Evolutionary conservation across 2,113 vertebrate genomes (phyloP).

Genomic region (Pollimyrus isidori): DNA sequence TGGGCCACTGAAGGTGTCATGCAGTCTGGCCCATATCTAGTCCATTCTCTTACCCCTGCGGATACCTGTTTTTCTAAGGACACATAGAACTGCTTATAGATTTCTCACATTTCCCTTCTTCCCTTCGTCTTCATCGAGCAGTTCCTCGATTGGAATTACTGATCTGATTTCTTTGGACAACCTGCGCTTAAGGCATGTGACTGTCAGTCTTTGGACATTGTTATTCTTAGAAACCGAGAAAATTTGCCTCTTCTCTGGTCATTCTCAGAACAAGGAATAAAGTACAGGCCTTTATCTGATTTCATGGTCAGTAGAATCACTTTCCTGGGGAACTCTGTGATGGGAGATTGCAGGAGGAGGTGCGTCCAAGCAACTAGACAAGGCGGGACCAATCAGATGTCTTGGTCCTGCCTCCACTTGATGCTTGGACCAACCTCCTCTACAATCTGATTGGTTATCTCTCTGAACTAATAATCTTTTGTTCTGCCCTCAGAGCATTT

Average conservation of each 20-base stretch:
- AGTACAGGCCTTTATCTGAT: background rate
- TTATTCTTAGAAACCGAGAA: background rate
- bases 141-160: background rate
- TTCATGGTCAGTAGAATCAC: background rate
- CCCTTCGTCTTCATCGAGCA: background rate
- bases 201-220: background rate
- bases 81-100: background rate
- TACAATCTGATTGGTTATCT: no score
- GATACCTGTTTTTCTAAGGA: background rate
- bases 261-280: background rate
- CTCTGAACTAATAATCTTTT: no score
- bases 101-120: background rate
- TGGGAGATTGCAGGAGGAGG: background rate
- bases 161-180: background rate
- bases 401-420: no score
- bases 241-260: background rate
- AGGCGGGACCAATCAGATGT: no score
- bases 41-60: background rate
- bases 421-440: no score
- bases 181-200: background rate
- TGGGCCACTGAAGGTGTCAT: background rate
- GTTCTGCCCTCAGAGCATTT: no score
- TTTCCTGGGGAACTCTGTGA: background rate
- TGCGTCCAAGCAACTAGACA: no score
- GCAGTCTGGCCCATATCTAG: no score